Base-by-base conservation (phyloP, 1,140 invertebrate genomes). In the Drosophila triauraria region DNA sequence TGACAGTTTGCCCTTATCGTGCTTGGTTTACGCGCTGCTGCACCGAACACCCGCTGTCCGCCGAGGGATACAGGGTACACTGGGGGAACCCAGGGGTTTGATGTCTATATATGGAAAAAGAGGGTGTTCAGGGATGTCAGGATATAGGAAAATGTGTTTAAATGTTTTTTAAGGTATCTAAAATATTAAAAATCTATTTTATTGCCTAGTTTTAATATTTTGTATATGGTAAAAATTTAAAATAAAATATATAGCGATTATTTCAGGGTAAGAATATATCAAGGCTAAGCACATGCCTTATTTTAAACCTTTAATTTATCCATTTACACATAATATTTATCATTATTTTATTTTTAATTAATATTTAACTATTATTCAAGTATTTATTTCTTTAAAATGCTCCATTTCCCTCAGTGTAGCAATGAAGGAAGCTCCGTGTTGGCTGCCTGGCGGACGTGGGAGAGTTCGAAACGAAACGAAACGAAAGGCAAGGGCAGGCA, bases 1-100 rank as follows among this genome's bases (percentile, higher is more conserved):
- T 82, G 79, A 82, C 80, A 82, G 79, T 82, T 82, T 78, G 80
- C 75, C 65, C 79, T 82, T 82, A 82, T 82, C 80, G 68, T 72
- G 67, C 75, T 75, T 74, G 71, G 75, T 82, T 82, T 78, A 82
- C 79, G 79, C 68, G 58, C 61, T 62, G 62, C 47, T 82, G 79
- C 74, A 82, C 65, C 62, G 53, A 60, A 44, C 62, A 46, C 35
- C 69, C 77, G 48, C 59, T 60, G 54, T 17, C 48, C 65, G 20
- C 32, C 50, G n/a, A 8, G 27, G 40, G 27, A 40, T 17, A 40
- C 20, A n/a, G 15, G 4, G 13, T 40, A 2, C 27, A 32, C 40
- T 13, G 35, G 4, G 4, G 13, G 20, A 56, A 56, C n/a, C 0
- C 1, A n/a, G 13, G 0, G 17, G 17, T 9, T 23, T 23, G 3